phyloP scores from a whole-genome alignment of 2,113 vertebrate species.

The Mystacornis crossleyi region DNA sequence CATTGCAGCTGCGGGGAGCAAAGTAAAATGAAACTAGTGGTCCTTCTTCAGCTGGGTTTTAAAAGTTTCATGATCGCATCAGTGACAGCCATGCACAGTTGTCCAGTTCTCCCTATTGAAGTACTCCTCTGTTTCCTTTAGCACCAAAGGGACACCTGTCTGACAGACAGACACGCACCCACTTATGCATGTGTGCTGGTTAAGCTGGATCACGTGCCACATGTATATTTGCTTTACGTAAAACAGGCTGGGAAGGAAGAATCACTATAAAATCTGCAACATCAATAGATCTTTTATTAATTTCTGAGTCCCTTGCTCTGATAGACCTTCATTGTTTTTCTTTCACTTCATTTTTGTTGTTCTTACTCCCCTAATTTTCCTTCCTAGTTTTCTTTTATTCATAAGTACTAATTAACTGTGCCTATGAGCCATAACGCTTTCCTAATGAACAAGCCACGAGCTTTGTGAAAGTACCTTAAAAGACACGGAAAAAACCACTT shows the following conservation, averaged over 20 bases:
- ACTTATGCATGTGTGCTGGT: fast-evolving
- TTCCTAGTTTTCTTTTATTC: conserved; percentile 28
- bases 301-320: not conserved
- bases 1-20: not conserved
- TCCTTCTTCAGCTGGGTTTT: not conserved
- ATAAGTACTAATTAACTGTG: conserved; percentile 43
- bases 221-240: not conserved
- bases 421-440: not conserved
- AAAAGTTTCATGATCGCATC: not conserved
- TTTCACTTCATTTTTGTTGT: not conserved
- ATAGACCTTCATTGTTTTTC: not conserved
- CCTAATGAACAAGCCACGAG: not conserved
- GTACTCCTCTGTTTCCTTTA: not conserved
- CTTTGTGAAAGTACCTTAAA: not conserved
- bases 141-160: not conserved
- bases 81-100: not conserved
- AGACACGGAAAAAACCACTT: not conserved
- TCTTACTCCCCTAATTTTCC: not conserved
- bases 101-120: not conserved
- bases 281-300: not conserved
- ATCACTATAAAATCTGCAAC: not conserved
- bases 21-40: not conserved
- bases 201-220: not conserved
- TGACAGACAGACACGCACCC: not conserved
- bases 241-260: not conserved